Evolutionary conservation across 2,888 invertebrate species (phyloP).

Genomic region (Brachypalpus laphriformis): DNA sequence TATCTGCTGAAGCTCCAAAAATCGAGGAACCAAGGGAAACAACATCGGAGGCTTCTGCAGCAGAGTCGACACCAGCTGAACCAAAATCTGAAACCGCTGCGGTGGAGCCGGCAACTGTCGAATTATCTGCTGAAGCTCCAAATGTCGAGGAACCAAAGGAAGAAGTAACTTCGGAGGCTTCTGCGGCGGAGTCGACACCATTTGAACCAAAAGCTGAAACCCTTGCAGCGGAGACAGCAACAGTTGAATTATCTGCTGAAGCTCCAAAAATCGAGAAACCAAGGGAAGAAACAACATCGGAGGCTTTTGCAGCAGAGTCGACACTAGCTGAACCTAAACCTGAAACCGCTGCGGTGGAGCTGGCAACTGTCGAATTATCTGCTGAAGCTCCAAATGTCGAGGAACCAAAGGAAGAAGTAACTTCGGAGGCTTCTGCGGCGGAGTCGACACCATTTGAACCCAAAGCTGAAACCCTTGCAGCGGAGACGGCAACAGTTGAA

Average conservation of each 20-base stretch:
- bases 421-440: too few species aligned
- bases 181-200: too few species aligned
- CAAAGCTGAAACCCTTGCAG: background rate
- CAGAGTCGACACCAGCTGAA: background rate
- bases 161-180: too few species aligned
- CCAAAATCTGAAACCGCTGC: background rate
- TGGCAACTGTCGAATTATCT: background rate
- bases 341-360: background rate
- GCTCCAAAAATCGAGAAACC: background rate
- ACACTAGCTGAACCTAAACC: background rate
- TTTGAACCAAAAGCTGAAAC: too few species aligned
- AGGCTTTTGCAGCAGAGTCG: background rate
- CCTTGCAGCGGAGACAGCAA: background rate
- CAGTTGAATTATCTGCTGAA: background rate
- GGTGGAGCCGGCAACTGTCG: background rate
- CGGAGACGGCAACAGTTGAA: background rate
- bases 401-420: too few species aligned
- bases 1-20: background rate
- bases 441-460: too few species aligned
- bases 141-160: background rate
- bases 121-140: background rate
- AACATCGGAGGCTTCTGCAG: background rate
- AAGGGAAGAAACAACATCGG: background rate
- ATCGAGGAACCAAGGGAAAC: background rate
- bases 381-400: background rate